Evolutionary conservation across 2,888 invertebrate species (phyloP), one percentile per base, ranked within the genome.

Genomic region (Andrena marginata): DNA sequence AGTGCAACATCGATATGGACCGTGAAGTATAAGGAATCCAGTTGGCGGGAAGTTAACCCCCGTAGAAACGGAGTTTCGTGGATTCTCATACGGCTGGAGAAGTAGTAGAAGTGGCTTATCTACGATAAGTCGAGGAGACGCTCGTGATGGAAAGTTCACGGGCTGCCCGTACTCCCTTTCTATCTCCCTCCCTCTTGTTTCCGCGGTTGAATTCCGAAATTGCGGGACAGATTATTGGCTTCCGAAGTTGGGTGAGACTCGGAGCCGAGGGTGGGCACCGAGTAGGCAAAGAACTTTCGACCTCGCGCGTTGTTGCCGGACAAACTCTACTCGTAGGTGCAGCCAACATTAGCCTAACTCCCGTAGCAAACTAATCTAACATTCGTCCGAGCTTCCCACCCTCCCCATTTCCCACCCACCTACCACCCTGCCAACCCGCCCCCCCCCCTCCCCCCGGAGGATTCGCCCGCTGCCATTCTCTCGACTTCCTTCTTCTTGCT

Each of bases 351-450:
- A 90, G 88, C 89, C 91, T 91, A 92, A 93, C 92, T 92, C 91
- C 42, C 85, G 91, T 85, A 86, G 88, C 91, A 89, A 93, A 93
- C 92, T 93, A 93, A 93, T 93, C 92, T 91, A 93, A 93, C 92
- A 93, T 92, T 92, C 91, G 90, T 91, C 89, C 87, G 88, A 90
- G 89, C 89, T 90, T 87, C 80, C 85, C 26, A 1, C 42, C 4
- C 42, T 16, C 42, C 42, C 42, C 42, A 16, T 13, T 42, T 42
- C 42, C 42, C 42, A 16, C 42, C 42, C 42, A 42, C 42, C 42
- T 42, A 16, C 42, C 42, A 70, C 54, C 67, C 56, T 62, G 42
- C 42, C 42, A 70, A n/a, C n/a, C n/a, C n/a, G n/a, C n/a, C n/a
- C n/a, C n/a, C n/a, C n/a, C n/a, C n/a, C 54, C 67, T 51, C 59